Conservation (phyloP, 1,140 invertebrate genomes). For the Camponotus pennsylvanicus region DNA sequence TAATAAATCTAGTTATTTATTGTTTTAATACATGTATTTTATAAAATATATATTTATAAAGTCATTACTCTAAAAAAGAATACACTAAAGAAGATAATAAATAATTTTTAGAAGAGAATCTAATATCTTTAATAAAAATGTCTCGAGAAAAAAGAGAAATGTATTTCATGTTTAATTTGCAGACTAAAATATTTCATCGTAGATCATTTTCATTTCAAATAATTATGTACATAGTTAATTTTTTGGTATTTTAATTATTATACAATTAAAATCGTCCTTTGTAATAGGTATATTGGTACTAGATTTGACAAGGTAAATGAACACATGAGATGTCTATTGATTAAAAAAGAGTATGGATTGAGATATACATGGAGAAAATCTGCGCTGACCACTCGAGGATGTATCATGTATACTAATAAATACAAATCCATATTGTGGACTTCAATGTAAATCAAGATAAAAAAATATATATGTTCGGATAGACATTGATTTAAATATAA, state of each 20-base stretch:
- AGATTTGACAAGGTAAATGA: constrained; percentile 41
- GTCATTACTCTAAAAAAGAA: not conserved
- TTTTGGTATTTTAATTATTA: not conserved
- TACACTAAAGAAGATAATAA: not conserved
- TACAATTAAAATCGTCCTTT: not conserved
- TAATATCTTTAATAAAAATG: not conserved
- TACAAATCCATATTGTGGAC: constrained; percentile 17
- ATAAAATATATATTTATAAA: not conserved
- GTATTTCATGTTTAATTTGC: not conserved
- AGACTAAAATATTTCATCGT: not conserved
- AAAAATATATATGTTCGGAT: not conserved
- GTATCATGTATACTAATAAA: not conserved
- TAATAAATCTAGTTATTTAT: not conserved
- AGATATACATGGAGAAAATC: not conserved
- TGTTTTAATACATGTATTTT: not conserved
- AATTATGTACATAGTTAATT: too few relatives aligned
- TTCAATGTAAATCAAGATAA: constrained; percentile 25
- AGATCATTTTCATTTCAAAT: not conserved
- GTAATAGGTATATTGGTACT: constrained; percentile 20
- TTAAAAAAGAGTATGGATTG: not conserved
- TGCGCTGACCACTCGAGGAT: not conserved
- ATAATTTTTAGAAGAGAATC: not conserved
- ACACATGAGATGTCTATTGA: not conserved
- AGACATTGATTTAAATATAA: not conserved
- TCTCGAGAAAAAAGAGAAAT: not conserved